Conservation (phyloP, 2,113 vertebrate genomes). For the Platycercus adscitus region DNA sequence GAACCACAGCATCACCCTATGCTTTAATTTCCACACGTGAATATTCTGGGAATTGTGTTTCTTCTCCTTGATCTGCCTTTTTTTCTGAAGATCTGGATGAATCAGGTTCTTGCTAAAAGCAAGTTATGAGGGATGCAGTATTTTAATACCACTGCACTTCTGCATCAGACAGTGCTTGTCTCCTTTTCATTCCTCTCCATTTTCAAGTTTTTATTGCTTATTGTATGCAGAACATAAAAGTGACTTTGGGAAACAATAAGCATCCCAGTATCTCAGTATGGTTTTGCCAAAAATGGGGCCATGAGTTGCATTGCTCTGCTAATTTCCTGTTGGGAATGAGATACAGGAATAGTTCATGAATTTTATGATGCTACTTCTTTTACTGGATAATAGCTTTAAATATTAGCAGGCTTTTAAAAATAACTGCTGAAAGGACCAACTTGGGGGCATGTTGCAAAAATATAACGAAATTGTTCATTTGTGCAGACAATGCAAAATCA, state of each 20-base stretch:
- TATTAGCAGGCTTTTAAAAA: conserved; percentile 17
- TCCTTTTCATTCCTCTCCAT: neutral
- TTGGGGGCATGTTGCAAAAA: neutral
- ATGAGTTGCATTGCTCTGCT: neutral
- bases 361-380: neutral
- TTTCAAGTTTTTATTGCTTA: neutral
- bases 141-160: neutral
- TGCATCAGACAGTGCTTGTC: neutral
- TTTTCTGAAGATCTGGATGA: neutral
- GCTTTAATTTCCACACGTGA: neutral
- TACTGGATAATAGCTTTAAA: neutral
- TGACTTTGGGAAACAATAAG: neutral
- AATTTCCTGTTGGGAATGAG: neutral
- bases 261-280: neutral
- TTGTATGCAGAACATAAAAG: neutral
- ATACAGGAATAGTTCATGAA: neutral
- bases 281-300: neutral
- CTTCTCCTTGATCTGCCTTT: neutral
- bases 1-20: neutral
- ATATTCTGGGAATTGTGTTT: neutral
- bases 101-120: neutral
- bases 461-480: neutral
- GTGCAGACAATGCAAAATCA: conserved; percentile 34
- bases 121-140: neutral
- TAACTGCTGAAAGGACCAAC: neutral